phyloP scores from a whole-genome alignment of 2,113 vertebrate genomes.

The Haliaeetus leucogaster region DNA sequence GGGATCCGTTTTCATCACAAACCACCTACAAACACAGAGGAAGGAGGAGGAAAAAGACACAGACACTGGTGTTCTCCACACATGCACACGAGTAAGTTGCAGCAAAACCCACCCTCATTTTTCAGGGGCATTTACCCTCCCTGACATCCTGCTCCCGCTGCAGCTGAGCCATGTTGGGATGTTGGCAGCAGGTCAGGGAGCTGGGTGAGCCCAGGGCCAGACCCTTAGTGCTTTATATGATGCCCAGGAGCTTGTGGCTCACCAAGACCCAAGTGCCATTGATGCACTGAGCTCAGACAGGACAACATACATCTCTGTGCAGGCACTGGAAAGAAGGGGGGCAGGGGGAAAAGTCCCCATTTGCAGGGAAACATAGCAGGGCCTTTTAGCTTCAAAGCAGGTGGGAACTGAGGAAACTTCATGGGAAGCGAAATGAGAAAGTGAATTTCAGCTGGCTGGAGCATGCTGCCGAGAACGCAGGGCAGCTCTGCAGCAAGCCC shows the following conservation, averaged over 20 bases:
- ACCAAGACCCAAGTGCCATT: not conserved
- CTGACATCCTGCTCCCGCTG: accelerated
- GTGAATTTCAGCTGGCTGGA: not conserved
- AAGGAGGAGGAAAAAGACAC: not conserved
- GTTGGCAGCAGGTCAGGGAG: not conserved
- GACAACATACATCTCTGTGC: not conserved
- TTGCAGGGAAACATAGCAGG: not conserved
- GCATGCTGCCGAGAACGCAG: accelerated
- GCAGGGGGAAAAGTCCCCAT: not conserved
- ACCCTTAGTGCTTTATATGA: not conserved
- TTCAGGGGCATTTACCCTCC: not conserved
- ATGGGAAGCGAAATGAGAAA: not conserved
- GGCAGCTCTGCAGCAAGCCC: not conserved
- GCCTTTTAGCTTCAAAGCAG: not conserved
- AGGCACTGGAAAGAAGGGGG: not conserved
- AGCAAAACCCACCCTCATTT: not conserved
- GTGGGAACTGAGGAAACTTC: not conserved
- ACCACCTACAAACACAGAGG: conserved; percentile 77
- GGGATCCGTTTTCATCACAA: conserved; percentile 92
- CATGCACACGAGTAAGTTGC: accelerated
- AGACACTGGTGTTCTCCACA: accelerated
- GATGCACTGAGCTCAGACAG: not conserved
- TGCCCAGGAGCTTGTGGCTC: not conserved
- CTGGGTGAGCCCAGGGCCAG: not conserved
- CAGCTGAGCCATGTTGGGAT: not conserved